Conservation (phyloP, 1,140 invertebrate species). For the Littorina saxatilis region DNA sequence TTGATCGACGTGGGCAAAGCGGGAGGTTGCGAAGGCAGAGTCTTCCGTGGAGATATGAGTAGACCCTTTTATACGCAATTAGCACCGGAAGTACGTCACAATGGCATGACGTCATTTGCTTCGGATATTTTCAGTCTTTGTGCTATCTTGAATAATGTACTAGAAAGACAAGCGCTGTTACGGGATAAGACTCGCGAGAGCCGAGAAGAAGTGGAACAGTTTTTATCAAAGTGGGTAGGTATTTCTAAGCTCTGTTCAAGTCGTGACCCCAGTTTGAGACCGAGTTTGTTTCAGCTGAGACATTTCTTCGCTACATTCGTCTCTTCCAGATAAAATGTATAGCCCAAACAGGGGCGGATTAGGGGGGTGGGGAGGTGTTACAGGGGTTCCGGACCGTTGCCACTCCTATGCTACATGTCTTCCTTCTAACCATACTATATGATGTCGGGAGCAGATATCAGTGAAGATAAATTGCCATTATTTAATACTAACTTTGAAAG, state of each 20-base stretch:
- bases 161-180: background rate
- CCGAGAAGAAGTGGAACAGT: background rate
- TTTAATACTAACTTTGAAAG: too few species aligned
- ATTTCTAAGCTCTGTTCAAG: background rate
- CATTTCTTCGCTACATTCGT: background rate
- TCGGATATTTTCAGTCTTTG: slow-evolving; percentile 14
- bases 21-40: background rate
- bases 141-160: background rate
- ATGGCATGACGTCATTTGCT: background rate
- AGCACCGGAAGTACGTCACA: slow-evolving; percentile 21
- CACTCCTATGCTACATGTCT: background rate
- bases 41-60: too few species aligned
- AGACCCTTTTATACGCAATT: too few species aligned
- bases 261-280: background rate
- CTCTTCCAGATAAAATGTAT: background rate
- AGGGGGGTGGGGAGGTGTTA: too few species aligned
- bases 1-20: background rate
- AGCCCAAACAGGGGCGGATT: too few species aligned
- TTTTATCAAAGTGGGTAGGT: background rate
- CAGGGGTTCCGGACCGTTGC: too few species aligned
- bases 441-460: too few species aligned
- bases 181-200: background rate
- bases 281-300: background rate
- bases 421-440: too few species aligned
- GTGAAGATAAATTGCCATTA: too few species aligned